Percentiles rank a stretch among this genome's conserved stretches.
These are phyloP conservation scores for Morone chrysops DNA, from an alignment of 2,113 vertebrate genomes.

Conservation along the genomic window DNA sequence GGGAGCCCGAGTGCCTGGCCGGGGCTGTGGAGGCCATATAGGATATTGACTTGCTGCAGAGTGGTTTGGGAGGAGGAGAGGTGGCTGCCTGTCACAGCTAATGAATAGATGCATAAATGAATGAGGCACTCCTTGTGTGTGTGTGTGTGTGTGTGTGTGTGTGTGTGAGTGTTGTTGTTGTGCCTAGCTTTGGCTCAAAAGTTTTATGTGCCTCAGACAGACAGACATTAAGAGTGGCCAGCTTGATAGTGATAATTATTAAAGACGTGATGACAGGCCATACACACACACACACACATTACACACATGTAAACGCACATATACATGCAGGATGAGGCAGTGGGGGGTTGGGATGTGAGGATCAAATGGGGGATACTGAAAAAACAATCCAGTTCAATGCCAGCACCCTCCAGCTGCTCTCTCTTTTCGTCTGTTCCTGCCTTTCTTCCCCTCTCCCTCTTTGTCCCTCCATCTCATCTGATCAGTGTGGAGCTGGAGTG, in stretches of 20 bases:
- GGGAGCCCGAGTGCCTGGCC: slow-evolving; percentile 72
- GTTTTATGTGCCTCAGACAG: slow-evolving; percentile 63
- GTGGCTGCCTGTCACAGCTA: slow-evolving; percentile 83
- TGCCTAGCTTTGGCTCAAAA: slow-evolving; percentile 28
- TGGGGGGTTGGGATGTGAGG: slow-evolving; percentile 61
- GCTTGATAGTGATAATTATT: slow-evolving; percentile 72
- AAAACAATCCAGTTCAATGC: slow-evolving; percentile 80
- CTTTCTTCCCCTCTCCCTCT: slow-evolving; percentile 36
- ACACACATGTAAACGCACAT: slow-evolving; percentile 45
- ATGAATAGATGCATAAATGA: slow-evolving; percentile 85
- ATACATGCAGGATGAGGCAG: slow-evolving; percentile 52
- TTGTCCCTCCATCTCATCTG: slow-evolving; percentile 62
- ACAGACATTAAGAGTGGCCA: slow-evolving; percentile 64
- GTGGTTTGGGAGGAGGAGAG: slow-evolving; percentile 82
- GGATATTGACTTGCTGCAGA: slow-evolving; percentile 83
- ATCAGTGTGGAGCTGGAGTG: slow-evolving; percentile 60
- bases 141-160: slow-evolving; percentile 16
- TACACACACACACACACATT: slow-evolving; percentile 24
- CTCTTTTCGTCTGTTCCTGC: slow-evolving; percentile 41
- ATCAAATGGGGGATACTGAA: slow-evolving; percentile 69
- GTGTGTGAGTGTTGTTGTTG: slow-evolving; percentile 12
- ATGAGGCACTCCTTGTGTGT: slow-evolving; percentile 65
- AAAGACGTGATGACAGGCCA: slow-evolving; percentile 61
- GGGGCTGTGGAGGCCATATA: slow-evolving; percentile 74
- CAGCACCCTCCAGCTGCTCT: slow-evolving; percentile 73